Conservation (phyloP, 2,888 invertebrate genomes). For the Xanthia icteritia region DNA sequence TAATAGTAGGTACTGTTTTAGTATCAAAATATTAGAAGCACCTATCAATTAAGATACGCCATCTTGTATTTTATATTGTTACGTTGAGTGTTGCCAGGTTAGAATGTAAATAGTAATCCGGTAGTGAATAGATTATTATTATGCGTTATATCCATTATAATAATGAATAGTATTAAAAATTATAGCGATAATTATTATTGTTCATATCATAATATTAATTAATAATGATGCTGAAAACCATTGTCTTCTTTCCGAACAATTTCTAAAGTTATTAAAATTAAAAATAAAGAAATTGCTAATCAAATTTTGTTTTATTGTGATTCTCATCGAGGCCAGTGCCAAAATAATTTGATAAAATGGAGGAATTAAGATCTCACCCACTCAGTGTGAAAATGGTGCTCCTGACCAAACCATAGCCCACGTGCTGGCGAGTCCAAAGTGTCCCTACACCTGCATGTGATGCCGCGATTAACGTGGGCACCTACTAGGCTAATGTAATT, state of each 20-base stretch:
- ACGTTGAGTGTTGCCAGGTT: conserved; percentile 78
- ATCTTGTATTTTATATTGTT: conserved; percentile 78
- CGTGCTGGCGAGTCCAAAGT: neutral
- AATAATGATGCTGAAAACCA: conserved; percentile 89
- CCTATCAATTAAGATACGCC: conserved; percentile 71
- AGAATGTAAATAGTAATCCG: conserved; percentile 83
- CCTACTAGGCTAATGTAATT: neutral
- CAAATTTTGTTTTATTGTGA: conserved; percentile 80
- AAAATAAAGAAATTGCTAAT: conserved; percentile 91
- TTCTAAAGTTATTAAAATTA: conserved; percentile 93
- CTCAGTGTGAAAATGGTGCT: neutral
- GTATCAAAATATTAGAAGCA: conserved; percentile 75
- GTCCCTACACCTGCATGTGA: too few species aligned
- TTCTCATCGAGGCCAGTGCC: neutral
- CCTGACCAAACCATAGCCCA: neutral
- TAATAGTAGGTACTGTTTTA: conserved; percentile 3
- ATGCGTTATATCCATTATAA: conserved; percentile 88
- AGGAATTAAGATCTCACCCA: neutral
- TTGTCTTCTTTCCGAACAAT: conserved; percentile 94
- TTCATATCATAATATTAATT: conserved; percentile 93
- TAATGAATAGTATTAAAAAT: conserved; percentile 85
- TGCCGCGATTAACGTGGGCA: neutral
- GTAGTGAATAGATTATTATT: conserved; percentile 85
- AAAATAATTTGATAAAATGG: neutral
- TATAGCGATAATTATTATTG: conserved; percentile 91